Evolutionary conservation across 2,797 vertebrate species (phyloP).

Genomic region (Sebastes steindachneri): DNA sequence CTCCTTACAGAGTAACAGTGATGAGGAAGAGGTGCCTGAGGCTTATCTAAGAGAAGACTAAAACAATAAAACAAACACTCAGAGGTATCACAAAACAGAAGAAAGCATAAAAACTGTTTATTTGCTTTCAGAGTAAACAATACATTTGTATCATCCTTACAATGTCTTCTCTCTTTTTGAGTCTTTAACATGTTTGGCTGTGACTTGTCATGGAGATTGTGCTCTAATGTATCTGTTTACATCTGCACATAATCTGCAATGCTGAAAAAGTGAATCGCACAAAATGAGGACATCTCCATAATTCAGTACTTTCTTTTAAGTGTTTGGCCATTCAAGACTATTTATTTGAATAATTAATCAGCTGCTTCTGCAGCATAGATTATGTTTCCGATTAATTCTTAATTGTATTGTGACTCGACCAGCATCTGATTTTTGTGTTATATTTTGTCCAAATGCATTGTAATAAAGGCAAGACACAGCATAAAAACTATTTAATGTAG

Average conservation of each 20-base stretch:
- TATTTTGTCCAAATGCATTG: slow-evolving; percentile 6
- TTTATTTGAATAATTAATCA: slow-evolving; percentile 1
- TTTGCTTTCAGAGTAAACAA: neutral
- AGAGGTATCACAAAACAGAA: neutral
- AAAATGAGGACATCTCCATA: neutral
- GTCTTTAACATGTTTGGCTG: neutral
- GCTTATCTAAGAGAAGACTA: slow-evolving; percentile 94
- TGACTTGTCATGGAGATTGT: neutral
- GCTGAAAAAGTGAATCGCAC: neutral
- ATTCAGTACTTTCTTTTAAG: neutral
- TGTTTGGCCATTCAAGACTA: neutral
- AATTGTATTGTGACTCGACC: neutral
- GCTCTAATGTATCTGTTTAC: neutral
- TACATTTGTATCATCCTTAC: neutral
- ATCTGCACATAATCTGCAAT: neutral
- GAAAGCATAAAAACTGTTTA: neutral
- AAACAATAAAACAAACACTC: slow-evolving; percentile 74
- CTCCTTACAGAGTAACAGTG: slow-evolving; percentile 55
- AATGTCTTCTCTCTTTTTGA: neutral
- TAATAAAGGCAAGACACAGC: slow-evolving; percentile 39
- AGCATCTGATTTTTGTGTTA: slow-evolving; percentile 3
- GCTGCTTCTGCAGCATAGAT: neutral
- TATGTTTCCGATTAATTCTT: neutral
- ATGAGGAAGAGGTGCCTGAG: slow-evolving; percentile 84
- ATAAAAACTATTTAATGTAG: neutral